Conservation (phyloP, 2,888 invertebrate genomes). For the Hirudinaria manillensis region DNA sequence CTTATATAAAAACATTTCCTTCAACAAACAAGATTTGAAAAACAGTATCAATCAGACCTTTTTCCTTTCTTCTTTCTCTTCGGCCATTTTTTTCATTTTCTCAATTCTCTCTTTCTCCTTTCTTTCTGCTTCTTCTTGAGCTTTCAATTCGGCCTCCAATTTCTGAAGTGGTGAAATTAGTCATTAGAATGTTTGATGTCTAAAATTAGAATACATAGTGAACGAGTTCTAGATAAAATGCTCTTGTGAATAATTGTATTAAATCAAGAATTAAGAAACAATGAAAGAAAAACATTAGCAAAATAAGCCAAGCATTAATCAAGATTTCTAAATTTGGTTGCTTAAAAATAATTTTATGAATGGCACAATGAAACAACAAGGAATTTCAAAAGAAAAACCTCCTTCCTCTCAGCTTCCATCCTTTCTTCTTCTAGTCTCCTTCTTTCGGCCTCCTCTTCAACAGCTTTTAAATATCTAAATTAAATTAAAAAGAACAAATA, state of each 20-base stretch:
- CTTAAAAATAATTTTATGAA: too few relatives aligned
- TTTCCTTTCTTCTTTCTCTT: slow-evolving; percentile 77
- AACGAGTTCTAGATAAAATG: too few relatives aligned
- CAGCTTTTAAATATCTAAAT: slow-evolving; percentile 66
- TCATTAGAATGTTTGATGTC: too few relatives aligned
- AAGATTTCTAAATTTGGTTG: too few relatives aligned
- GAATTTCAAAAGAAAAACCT: slow-evolving; percentile 39
- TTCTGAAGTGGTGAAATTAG: slow-evolving; percentile 41
- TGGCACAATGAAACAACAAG: neutral
- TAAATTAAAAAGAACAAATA: neutral
- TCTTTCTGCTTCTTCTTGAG: slow-evolving; percentile 55
- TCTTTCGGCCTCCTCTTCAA: slow-evolving; percentile 62
- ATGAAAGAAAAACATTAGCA: neutral
- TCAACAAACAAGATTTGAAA: neutral
- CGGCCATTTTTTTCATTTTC: slow-evolving; percentile 75
- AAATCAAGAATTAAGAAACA: neutral
- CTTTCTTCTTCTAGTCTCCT: slow-evolving; percentile 67
- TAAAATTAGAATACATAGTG: too few relatives aligned
- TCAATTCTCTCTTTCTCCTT: slow-evolving; percentile 77
- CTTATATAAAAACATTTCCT: neutral
- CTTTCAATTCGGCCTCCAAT: slow-evolving; percentile 70
- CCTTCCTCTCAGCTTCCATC: slow-evolving; percentile 47
- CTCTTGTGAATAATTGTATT: too few relatives aligned
- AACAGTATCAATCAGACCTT: slow-evolving; percentile 56
- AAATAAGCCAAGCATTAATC: too few relatives aligned